These are phyloP conservation scores for Atherinomorus stipes DNA, from an alignment of 2,113 vertebrate species.

Conservation along the genomic window DNA sequence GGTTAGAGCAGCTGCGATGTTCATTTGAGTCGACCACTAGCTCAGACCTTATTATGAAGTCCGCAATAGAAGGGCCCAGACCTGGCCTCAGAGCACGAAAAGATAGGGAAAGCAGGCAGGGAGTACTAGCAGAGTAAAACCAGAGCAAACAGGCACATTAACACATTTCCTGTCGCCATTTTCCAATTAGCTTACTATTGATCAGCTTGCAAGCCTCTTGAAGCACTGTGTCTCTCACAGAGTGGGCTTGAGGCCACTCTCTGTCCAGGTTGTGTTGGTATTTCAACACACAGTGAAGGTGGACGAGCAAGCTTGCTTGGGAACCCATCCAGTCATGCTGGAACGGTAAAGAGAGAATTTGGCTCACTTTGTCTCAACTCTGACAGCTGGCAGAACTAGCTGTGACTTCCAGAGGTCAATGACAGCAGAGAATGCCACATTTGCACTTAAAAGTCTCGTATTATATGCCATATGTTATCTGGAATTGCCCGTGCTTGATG, in stretches of 20 bases:
- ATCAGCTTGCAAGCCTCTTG: constrained; percentile 58
- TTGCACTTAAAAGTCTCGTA: neutral
- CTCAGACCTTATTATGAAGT: constrained; percentile 58
- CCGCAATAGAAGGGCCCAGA: constrained; percentile 53
- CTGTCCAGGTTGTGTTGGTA: constrained; percentile 43
- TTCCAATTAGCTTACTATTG: constrained; percentile 76
- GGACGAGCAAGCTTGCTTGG: constrained; percentile 23
- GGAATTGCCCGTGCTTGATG: constrained; percentile 21
- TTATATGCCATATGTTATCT: neutral
- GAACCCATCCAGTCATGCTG: constrained; percentile 36
- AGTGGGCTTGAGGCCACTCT: constrained; percentile 66
- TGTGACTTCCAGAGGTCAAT: constrained; percentile 13
- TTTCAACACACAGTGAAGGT: constrained; percentile 33
- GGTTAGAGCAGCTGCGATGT: constrained; percentile 10
- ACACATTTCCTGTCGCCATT: constrained; percentile 75
- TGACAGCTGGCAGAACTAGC: neutral
- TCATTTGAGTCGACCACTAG: constrained; percentile 51
- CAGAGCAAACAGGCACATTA: constrained; percentile 68
- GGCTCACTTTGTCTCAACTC: neutral
- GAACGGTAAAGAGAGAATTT: neutral
- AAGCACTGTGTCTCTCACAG: constrained; percentile 43
- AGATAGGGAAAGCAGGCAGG: neutral
- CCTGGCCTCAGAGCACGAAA: constrained; percentile 16
- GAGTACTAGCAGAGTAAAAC: constrained; percentile 44
- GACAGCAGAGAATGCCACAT: neutral